phyloP scores from a whole-genome alignment of 2,888 invertebrate genomes.

The Penaeus monodon region DNA sequence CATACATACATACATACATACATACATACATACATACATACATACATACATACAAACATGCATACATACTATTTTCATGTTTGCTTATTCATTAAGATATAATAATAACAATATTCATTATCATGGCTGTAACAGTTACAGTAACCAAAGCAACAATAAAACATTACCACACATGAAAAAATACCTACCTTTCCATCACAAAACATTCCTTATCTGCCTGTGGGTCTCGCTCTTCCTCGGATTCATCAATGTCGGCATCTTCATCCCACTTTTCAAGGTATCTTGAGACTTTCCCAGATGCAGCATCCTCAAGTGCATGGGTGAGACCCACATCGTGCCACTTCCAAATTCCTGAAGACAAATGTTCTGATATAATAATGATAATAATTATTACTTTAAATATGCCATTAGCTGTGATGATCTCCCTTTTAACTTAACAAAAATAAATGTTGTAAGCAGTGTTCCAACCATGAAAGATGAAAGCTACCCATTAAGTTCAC shows the following conservation, averaged over 20 bases:
- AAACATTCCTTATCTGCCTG: slow-evolving; percentile 11
- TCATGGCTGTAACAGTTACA: too few species aligned
- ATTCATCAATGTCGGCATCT: slow-evolving; percentile 58
- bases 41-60: too few species aligned
- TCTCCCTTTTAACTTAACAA: too few species aligned
- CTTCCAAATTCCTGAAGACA: slow-evolving; percentile 50
- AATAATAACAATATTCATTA: slow-evolving; percentile 3
- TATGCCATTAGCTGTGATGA: too few species aligned
- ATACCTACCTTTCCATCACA: slow-evolving; percentile 36
- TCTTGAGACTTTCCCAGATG: background rate
- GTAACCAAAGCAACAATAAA: too few species aligned
- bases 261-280: slow-evolving; percentile 49
- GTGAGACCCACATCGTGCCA: slow-evolving; percentile 38
- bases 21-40: too few species aligned
- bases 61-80: too few species aligned
- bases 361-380: background rate
- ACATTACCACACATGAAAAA: background rate
- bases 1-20: too few species aligned
- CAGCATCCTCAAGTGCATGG: slow-evolving; percentile 41
- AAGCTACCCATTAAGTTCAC: too few species aligned
- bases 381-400: background rate
- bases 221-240: slow-evolving; percentile 33
- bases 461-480: too few species aligned
- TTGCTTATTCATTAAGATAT: too few species aligned
- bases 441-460: too few species aligned